Evolutionary conservation across 2,113 vertebrate species (phyloP), one percentile per base, ranked within the genome.

Genomic region (Brachirus orientalis): DNA sequence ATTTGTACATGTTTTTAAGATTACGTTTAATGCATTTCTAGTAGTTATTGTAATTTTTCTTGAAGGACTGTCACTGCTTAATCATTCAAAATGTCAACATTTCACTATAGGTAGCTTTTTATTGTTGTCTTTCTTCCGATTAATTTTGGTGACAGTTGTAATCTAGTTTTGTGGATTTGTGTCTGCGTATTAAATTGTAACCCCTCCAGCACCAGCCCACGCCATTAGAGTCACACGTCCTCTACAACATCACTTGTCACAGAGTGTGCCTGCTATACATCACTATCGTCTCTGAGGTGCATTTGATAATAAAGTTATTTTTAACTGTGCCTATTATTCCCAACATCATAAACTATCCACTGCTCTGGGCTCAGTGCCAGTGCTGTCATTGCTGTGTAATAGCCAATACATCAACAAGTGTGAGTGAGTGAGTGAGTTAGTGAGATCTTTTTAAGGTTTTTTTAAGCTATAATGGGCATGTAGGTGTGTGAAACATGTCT

Each of bases 241-340:
- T 48, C 7, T 28, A 47, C n/a, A 51, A 38, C 17, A 3, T 69
- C 22, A 66, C 20, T 44, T 75, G 54, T 77, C 63, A 71, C 19
- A 56, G 50, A 13, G n/a, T 16, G 20, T 20, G 41, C 52, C 57
- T 19, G 2, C 9, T 74, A 41, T 40, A 59, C n/a, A 46, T 63
- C 77, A 81, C 56, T 8, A 22, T 80, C 60, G 66, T 84, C 79
- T 80, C 55, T 14, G 46, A 82, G 75, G 61, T 82, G 72, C 60
- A 71, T 84, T 84, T 83, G 52, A 80, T 67, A 79, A 84, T 78
- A 75, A 75, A 76, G 85, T 78, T 83, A 91, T 89, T 89, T 90
- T 88, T 86, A 87, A 86, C 79, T 43, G 11, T 4, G 41, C 20
- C 48, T 83, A 69, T 84, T 89, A 84, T 82, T 79, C 65, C 77